Conservation (phyloP, 2,888 invertebrate species). For the Brachypalpus laphriformis region DNA sequence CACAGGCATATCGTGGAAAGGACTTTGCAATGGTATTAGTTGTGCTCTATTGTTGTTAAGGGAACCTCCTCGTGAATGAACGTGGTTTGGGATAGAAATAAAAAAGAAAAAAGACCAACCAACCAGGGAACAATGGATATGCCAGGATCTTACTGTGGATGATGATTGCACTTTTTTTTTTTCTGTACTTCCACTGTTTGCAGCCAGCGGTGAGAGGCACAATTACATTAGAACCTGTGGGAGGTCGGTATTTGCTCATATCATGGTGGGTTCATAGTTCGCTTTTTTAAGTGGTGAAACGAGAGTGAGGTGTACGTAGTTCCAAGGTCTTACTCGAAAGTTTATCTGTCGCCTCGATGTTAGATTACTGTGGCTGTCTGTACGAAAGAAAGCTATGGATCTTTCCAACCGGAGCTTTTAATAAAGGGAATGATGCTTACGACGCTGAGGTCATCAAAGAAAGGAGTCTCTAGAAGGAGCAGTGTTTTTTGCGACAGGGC, state of each 20-base stretch:
- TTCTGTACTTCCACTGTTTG: neutral
- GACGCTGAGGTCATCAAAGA: too few species aligned
- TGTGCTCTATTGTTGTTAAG: constrained; percentile 41
- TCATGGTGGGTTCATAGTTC: neutral
- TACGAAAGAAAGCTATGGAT: too few species aligned
- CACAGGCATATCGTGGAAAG: constrained; percentile 15
- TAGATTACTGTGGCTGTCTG: too few species aligned
- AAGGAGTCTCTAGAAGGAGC: too few species aligned
- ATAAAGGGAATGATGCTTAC: too few species aligned
- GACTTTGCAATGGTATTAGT: constrained; percentile 12
- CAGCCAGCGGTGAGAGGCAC: neutral
- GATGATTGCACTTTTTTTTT: constrained; percentile 42
- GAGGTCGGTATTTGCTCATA: neutral
- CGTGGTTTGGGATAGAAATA: neutral
- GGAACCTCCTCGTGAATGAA: constrained; percentile 29
- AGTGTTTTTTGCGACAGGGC: too few species aligned
- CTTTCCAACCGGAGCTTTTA: too few species aligned
- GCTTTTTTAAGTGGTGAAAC: too few species aligned
- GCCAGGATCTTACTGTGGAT: neutral
- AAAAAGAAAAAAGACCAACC: neutral
- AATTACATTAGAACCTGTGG: neutral
- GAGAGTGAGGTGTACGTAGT: too few species aligned
- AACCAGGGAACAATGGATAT: constrained; percentile 27
- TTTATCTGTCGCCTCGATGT: too few species aligned
- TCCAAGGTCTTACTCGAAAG: too few species aligned